A percentile compares a stretch with the other conserved stretches of the same genome.
Conservation (phyloP, 2,113 vertebrate species). For the Lagenorhynchus albirostris region DNA sequence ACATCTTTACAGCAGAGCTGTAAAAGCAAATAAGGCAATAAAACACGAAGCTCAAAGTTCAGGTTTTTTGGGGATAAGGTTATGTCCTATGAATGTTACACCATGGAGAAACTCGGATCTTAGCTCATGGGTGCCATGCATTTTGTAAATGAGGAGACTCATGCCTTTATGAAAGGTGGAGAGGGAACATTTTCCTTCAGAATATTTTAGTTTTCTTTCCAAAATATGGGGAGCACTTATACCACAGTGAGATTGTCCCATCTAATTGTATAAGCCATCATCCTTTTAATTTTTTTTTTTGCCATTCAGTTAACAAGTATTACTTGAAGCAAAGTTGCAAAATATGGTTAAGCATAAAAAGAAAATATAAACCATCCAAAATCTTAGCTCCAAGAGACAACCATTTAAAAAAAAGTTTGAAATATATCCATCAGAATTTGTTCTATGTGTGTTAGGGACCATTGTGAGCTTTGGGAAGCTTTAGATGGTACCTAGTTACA, state of each 20-base stretch:
- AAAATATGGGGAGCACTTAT: background rate
- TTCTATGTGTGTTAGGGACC: background rate
- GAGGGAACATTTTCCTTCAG: background rate
- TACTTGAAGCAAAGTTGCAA: background rate
- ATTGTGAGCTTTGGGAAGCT: background rate
- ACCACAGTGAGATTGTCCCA: background rate
- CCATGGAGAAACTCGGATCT: background rate
- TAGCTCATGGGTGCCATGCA: no score
- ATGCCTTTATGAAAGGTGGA: background rate
- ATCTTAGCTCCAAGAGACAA: background rate
- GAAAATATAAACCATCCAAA: background rate
- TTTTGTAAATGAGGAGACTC: background rate
- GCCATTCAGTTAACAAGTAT: background rate
- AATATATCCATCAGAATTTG: background rate
- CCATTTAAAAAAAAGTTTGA: background rate
- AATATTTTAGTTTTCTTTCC: background rate
- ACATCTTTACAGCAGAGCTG: background rate
- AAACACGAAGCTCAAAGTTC: background rate
- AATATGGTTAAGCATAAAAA: background rate
- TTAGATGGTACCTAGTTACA: background rate
- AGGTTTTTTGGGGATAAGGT: background rate
- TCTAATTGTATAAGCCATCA: background rate
- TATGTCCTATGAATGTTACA: background rate
- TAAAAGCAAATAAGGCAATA: background rate
- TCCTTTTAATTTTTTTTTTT: background rate